Percentiles rank a stretch among this genome's conserved stretches.
Conservation (phyloP, 2,797 vertebrate species). For the Coregonus sp. region DNA sequence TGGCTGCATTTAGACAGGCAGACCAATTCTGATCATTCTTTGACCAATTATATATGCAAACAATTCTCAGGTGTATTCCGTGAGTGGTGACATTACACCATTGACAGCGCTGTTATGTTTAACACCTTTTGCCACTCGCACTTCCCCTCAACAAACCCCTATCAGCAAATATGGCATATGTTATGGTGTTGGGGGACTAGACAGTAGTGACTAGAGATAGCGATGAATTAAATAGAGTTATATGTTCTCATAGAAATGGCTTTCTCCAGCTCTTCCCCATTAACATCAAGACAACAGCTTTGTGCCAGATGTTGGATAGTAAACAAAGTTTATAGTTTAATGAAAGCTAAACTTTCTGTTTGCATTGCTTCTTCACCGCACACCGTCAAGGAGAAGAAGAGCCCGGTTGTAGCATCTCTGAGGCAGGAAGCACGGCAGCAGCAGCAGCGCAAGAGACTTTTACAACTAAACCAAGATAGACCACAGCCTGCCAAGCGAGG, state of each 20-base stretch:
- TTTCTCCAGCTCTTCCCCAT: conserved; percentile 6
- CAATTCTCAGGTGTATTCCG: conserved; percentile 29
- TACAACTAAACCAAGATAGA: no score
- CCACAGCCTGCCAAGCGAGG: no score
- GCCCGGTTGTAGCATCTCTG: conserved; percentile 11
- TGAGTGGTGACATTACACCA: conserved; percentile 35
- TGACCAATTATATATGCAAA: not conserved
- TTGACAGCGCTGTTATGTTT: conserved; percentile 33
- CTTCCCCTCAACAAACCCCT: not conserved
- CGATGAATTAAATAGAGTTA: not conserved
- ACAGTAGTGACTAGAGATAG: not conserved
- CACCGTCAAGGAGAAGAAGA: conserved; percentile 21
- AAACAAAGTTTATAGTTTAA: conserved; percentile 52
- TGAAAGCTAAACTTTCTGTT: conserved; percentile 56
- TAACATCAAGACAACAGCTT: conserved; percentile 21
- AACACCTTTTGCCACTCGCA: conserved; percentile 32
- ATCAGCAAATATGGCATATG: not conserved
- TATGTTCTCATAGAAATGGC: not conserved
- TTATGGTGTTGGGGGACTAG: not conserved
- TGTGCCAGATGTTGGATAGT: conserved; percentile 32
- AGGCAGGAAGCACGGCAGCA: not conserved
- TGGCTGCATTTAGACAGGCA: conserved; percentile 41
- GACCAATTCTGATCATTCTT: no score
- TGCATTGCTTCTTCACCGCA: conserved; percentile 18
- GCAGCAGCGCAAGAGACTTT: not conserved